Evolutionary conservation across 2,888 invertebrate genomes (phyloP).

Genomic region (Agriopis leucophaearia): DNA sequence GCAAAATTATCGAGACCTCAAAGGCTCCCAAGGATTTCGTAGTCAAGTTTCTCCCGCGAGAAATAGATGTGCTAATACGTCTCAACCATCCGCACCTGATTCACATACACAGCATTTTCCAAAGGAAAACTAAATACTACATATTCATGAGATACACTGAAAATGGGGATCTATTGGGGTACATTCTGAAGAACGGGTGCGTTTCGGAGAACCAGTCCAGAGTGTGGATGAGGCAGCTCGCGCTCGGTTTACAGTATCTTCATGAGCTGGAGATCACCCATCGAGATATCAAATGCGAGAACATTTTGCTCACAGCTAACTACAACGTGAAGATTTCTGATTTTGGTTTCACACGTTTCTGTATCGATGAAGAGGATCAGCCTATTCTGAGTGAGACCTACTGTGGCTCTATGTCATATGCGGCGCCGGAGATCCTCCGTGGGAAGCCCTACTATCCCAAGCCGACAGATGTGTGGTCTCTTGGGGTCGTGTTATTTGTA

Average conservation of each 20-base stretch:
- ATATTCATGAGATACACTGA: slow-evolving; percentile 93
- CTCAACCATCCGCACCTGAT: slow-evolving; percentile 93
- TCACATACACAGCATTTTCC: slow-evolving; percentile 92
- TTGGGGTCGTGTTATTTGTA: slow-evolving; percentile 93
- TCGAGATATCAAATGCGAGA: slow-evolving; percentile 94
- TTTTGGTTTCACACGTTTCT: slow-evolving; percentile 91
- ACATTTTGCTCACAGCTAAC: slow-evolving; percentile 89
- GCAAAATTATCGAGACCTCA: slow-evolving; percentile 91
- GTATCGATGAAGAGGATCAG: slow-evolving; percentile 70
- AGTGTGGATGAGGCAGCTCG: slow-evolving; percentile 91
- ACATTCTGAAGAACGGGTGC: slow-evolving; percentile 89
- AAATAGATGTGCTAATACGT: slow-evolving; percentile 91
- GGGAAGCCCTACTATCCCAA: slow-evolving; percentile 91
- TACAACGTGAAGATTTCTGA: slow-evolving; percentile 93
- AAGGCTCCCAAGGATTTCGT: slow-evolving; percentile 93
- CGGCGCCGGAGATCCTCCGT: slow-evolving; percentile 93
- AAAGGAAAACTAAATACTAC: slow-evolving; percentile 90
- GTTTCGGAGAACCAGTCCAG: slow-evolving; percentile 89
- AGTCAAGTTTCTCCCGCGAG: slow-evolving; percentile 93
- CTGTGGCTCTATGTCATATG: slow-evolving; percentile 95
- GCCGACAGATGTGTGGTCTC: slow-evolving; percentile 92
- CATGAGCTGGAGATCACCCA: slow-evolving; percentile 92
- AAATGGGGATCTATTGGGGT: slow-evolving; percentile 92
- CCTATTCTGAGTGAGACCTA: slow-evolving; percentile 90
- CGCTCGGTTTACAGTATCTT: slow-evolving; percentile 89